Base-by-base conservation (phyloP, 2,113 vertebrate species). In the Odocoileus hemionus region DNA sequence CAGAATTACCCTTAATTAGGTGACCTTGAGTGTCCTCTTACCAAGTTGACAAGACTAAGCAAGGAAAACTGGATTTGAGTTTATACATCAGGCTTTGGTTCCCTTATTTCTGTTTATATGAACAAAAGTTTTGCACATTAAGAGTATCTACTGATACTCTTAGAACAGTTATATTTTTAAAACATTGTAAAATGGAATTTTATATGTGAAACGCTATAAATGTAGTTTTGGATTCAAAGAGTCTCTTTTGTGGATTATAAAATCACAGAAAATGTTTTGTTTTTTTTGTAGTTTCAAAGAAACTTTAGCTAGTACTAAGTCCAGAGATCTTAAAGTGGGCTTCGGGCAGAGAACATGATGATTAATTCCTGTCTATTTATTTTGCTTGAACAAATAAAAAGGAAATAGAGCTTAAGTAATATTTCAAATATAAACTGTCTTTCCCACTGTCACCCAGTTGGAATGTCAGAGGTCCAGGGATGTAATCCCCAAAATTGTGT, bases 371-470 rank as follows among this genome's bases (percentile, higher is more conserved):
- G 19, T 64, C 13, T 86, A 50, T 84, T 95, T 64, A 39, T 91
- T 78, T 95, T 95, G 61, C 14, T 94, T 80, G 50, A 39, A 54
- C 23, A 93, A 33, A 76, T 57, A 17, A 79, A 91, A 96, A 78
- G 17, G 2, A 89, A 54, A 4, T 83, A 57, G 60, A 94, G 21
- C 8, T 93, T 86, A 15, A 61, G 14, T 74, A 36, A 43, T 70
- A 78, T 55, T 88, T 76, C 80, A 64, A 12, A 70, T 16, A 67
- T 43, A 39, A 74, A 54, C 30, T 26, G 6, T 76, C 4, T 64
- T 54, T 76, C 11, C 45, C 30, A 36, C 39, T 78, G 1, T 89
- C 19, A 8, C 33, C 21, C 5, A 2, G 12, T 86, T 39, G 86
- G 45, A 74, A 61, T 39, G 61, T 87, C 25, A 70, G 33, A 78